Evolutionary conservation across 2,888 invertebrate genomes (phyloP).

Genomic region (Agrochola circellaris): DNA sequence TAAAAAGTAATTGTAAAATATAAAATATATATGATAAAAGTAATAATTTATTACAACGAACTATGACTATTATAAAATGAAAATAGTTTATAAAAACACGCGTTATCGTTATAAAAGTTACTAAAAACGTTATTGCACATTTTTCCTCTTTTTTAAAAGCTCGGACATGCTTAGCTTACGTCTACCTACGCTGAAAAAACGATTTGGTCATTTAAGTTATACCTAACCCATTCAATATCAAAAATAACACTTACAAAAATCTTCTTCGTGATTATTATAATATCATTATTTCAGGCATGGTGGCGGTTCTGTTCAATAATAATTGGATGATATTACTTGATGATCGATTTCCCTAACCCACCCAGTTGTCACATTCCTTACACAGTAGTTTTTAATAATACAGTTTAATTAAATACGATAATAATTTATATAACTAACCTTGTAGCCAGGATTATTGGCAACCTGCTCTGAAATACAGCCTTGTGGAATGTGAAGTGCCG

Average conservation of each 20-base stretch:
- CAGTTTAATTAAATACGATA: background rate
- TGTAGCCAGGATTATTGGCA: no score
- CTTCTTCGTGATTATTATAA: background rate
- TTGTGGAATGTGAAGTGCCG: no score
- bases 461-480: no score
- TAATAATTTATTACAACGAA: conserved; percentile 87
- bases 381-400: conserved; percentile 26
- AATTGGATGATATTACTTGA: conserved; percentile 13
- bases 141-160: conserved; percentile 48
- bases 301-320: background rate
- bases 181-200: background rate
- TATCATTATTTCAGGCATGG: background rate
- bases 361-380: conserved; percentile 45
- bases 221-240: background rate
- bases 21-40: conserved; percentile 69
- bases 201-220: conserved; percentile 38
- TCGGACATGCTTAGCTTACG: conserved; percentile 64
- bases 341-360: conserved; percentile 12
- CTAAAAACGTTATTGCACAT: conserved; percentile 62
- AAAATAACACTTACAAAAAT: background rate
- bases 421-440: background rate
- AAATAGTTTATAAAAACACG: conserved; percentile 73
- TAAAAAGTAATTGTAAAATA: conserved; percentile 75
- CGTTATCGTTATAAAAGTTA: conserved; percentile 71
- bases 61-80: conserved; percentile 78